Conservation (phyloP, 2,113 vertebrate genomes). For the Phaethon lepturus region DNA sequence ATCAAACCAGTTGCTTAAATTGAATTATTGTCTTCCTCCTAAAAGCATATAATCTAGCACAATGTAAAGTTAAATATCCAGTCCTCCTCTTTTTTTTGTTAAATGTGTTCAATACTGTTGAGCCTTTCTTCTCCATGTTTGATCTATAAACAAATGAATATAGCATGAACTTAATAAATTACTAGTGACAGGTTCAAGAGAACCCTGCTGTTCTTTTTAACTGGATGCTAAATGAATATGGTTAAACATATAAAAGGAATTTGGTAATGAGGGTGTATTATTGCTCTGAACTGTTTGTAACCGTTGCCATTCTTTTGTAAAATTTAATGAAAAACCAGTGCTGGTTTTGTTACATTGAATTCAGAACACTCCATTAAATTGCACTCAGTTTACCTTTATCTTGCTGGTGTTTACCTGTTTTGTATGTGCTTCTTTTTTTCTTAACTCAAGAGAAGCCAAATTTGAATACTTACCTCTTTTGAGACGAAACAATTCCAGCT, state of each 20-base stretch:
- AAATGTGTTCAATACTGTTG: slow-evolving; percentile 63
- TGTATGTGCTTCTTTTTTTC: neutral
- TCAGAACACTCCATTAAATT: slow-evolving; percentile 32
- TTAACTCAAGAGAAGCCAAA: neutral
- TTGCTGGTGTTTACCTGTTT: slow-evolving; percentile 9
- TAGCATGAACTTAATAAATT: slow-evolving; percentile 79
- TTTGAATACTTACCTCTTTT: neutral
- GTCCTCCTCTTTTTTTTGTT: slow-evolving; percentile 1
- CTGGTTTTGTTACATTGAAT: slow-evolving; percentile 20
- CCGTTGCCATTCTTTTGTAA: slow-evolving; percentile 20
- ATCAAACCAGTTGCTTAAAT: slow-evolving; percentile 62
- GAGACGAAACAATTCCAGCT: neutral
- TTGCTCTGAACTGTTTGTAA: slow-evolving; percentile 33
- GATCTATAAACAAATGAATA: slow-evolving; percentile 80
- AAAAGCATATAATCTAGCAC: slow-evolving; percentile 21
- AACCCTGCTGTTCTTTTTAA: slow-evolving; percentile 56
- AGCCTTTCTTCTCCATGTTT: slow-evolving; percentile 61
- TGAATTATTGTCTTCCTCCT: slow-evolving; percentile 68
- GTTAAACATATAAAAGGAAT: slow-evolving; percentile 31
- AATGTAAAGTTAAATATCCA: slow-evolving; percentile 40
- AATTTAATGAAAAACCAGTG: slow-evolving; percentile 50
- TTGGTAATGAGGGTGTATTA: slow-evolving; percentile 47
- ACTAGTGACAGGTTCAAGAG: slow-evolving; percentile 70
- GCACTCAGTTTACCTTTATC: neutral
- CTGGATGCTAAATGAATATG: slow-evolving; percentile 49